Percentiles rank a stretch among this genome's conserved stretches.
These are phyloP conservation scores for Labroides dimidiatus DNA, from an alignment of 2,797 vertebrate genomes.

Conservation along the genomic window DNA sequence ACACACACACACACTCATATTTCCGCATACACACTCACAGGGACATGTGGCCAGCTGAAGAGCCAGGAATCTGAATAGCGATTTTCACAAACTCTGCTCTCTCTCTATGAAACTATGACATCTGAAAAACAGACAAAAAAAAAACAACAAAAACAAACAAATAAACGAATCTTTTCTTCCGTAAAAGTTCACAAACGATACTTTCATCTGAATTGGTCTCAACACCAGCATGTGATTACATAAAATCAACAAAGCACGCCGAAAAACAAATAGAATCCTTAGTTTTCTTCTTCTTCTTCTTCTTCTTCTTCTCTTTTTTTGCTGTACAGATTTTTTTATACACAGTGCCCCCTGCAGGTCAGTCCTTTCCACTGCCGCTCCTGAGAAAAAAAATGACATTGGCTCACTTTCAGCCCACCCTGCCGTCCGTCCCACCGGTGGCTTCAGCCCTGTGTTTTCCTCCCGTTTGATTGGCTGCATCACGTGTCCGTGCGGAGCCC, in stretches of 20 bases:
- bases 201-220: conserved; percentile 92
- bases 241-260: conserved; percentile 76
- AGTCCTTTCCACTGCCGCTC: conserved; percentile 93
- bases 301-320: conserved; percentile 58
- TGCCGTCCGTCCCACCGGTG: conserved; percentile 58
- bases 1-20: conserved; percentile 1
- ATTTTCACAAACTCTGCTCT: conserved; percentile 26
- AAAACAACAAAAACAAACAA: conserved; percentile 29
- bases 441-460: conserved; percentile 74
- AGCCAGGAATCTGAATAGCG: conserved; percentile 34
- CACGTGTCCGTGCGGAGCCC: conserved; percentile 50
- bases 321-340: conserved; percentile 88
- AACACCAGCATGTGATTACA: conserved; percentile 96
- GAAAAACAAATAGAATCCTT: conserved; percentile 85
- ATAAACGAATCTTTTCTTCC: conserved; percentile 45
- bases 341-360: conserved; percentile 91
- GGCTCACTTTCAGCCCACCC: conserved; percentile 78
- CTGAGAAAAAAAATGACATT: conserved; percentile 95
- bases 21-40: conserved; percentile 27
- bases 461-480: conserved; percentile 66
- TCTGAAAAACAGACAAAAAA: conserved; percentile 5
- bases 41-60: conserved; percentile 16
- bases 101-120: conserved; percentile 46
- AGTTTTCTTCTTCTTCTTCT: conserved; percentile 77
- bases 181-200: conserved; percentile 69